phyloP scores from a whole-genome alignment of 2,888 invertebrate species.

The Sesia bembeciformis region DNA sequence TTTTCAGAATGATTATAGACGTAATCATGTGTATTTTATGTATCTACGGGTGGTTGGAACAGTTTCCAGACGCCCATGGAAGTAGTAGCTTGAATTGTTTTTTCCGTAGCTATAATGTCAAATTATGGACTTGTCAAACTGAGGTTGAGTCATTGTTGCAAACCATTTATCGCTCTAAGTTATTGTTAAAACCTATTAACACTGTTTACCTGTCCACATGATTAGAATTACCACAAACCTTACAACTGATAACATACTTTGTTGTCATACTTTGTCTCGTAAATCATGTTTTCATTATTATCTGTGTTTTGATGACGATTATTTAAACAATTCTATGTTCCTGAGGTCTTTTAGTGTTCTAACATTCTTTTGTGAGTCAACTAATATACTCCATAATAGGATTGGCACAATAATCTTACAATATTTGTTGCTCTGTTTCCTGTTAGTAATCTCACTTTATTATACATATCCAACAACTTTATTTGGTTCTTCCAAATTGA shows the following conservation, averaged over 20 bases:
- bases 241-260: background rate
- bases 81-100: slow-evolving; percentile 50
- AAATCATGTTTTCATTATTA: background rate
- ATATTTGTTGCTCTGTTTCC: too few relatives aligned
- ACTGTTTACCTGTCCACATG: slow-evolving; percentile 28
- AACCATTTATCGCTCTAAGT: slow-evolving; percentile 37
- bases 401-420: too few relatives aligned
- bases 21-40: slow-evolving; percentile 3
- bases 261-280: background rate
- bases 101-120: slow-evolving; percentile 64
- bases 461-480: too few relatives aligned
- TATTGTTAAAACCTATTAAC: slow-evolving; percentile 29
- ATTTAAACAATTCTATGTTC: too few relatives aligned
- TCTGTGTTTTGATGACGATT: too few relatives aligned
- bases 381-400: too few relatives aligned
- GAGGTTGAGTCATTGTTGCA: slow-evolving; percentile 70
- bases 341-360: too few relatives aligned
- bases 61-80: slow-evolving; percentile 36
- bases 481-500: too few relatives aligned
- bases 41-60: slow-evolving; percentile 18
- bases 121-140: slow-evolving; percentile 69
- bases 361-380: too few relatives aligned
- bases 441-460: too few relatives aligned
- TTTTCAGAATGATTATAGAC: slow-evolving; percentile 33
- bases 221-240: background rate